Evolutionary conservation across 2,113 vertebrate genomes (phyloP).

Genomic region (Empidonax alnorum): DNA sequence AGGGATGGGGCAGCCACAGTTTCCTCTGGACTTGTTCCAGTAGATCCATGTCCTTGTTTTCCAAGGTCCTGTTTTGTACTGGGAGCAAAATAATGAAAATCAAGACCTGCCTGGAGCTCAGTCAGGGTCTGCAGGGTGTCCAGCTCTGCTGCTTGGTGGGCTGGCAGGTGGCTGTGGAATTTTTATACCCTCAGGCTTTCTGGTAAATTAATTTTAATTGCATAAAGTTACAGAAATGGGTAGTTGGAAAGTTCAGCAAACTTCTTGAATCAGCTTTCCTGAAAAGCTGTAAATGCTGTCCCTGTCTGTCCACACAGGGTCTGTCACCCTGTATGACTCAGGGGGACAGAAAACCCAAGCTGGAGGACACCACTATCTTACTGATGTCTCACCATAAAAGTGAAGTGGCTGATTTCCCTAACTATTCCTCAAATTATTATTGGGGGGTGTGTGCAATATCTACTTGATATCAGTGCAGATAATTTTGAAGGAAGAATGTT

Average conservation of each 20-base stretch:
- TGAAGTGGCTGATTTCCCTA: background rate
- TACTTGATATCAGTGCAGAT: background rate
- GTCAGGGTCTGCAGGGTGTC: background rate
- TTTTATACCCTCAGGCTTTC: background rate
- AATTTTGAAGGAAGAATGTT: background rate
- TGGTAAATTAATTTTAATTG: background rate
- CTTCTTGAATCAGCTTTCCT: background rate
- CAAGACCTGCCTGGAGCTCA: background rate
- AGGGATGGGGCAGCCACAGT: background rate
- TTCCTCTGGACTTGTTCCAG: background rate
- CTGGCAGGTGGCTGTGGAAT: background rate
- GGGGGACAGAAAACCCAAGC: background rate
- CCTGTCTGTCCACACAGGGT: rapidly evolving
- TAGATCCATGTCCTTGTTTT: background rate
- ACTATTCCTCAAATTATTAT: background rate
- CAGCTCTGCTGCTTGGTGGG: background rate
- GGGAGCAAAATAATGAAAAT: background rate
- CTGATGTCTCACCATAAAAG: background rate
- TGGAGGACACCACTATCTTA: background rate
- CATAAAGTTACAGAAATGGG: background rate
- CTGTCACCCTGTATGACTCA: background rate
- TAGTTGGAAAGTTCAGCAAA: background rate
- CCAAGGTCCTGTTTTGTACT: background rate
- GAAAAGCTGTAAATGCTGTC: background rate
- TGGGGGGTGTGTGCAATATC: background rate